phyloP scores from a whole-genome alignment of 2,113 vertebrate genomes.

The Heterochromis multidens region DNA sequence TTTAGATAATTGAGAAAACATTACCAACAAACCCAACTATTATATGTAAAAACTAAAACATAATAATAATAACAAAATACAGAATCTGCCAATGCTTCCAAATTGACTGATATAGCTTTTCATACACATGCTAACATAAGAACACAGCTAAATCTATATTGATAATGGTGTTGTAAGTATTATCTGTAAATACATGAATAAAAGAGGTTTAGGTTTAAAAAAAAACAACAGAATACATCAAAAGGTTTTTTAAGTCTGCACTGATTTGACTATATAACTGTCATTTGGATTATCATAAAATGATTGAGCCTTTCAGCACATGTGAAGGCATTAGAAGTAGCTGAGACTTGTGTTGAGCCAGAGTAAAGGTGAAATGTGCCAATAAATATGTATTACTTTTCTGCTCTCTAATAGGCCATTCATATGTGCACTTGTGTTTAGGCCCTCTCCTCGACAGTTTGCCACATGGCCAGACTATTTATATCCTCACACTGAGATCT shows the following conservation, averaged over 20 bases:
- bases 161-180: too few relatives aligned
- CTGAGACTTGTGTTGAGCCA: conserved; percentile 41
- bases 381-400: conserved; percentile 72
- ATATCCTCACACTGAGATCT: conserved; percentile 41
- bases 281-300: not conserved
- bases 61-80: not conserved
- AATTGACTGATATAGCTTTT: too few relatives aligned
- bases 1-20: not conserved
- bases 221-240: not conserved
- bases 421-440: conserved; percentile 56
- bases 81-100: too few relatives aligned
- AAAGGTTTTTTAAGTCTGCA: not conserved
- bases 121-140: too few relatives aligned
- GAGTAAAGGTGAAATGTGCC: conserved; percentile 58
- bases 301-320: not conserved
- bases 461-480: conserved; percentile 61
- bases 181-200: too few relatives aligned
- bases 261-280: not conserved
- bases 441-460: conserved; percentile 38
- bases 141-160: too few relatives aligned
- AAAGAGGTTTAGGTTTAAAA: not conserved
- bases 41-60: not conserved
- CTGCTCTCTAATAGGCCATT: conserved; percentile 59
- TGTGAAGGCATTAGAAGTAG: conserved; percentile 14
- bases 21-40: not conserved